These are phyloP conservation scores for Nebria salina DNA, from an alignment of 2,888 invertebrate genomes.

Conservation along the genomic window DNA sequence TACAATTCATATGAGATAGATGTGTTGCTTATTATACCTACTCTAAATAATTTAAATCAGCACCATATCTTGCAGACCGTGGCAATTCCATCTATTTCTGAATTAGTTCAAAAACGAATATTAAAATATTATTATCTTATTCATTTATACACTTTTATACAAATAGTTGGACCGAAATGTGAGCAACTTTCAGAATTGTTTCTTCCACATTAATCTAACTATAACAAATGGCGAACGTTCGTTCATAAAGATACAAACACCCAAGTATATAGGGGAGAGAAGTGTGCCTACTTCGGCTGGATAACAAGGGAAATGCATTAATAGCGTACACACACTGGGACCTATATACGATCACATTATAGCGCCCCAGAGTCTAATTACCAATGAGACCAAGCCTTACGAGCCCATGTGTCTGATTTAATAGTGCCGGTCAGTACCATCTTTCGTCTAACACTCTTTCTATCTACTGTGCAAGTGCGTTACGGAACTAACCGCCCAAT, in stretches of 20 bases:
- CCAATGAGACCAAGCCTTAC: conserved; percentile 28
- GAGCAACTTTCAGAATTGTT: not conserved
- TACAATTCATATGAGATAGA: not conserved
- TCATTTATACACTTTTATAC: too few relatives aligned
- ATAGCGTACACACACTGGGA: conserved; percentile 31
- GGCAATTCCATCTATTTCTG: too few relatives aligned
- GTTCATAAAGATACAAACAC: not conserved
- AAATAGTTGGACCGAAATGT: not conserved
- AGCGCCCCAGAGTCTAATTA: conserved; percentile 44
- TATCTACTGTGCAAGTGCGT: not conserved
- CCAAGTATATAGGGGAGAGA: not conserved
- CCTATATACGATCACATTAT: conserved; percentile 28
- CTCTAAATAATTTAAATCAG: not conserved
- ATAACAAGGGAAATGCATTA: conserved; percentile 44
- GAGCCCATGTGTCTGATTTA: conserved; percentile 32
- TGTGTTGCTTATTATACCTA: not conserved
- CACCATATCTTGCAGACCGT: not conserved
- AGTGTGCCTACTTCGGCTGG: not conserved
- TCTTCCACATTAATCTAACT: not conserved
- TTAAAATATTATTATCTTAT: too few relatives aligned
- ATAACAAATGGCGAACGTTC: not conserved
- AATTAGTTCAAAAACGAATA: too few relatives aligned
- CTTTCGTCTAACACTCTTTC: not conserved
- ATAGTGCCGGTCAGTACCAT: conserved; percentile 21
- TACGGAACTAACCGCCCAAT: not conserved